phyloP scores from a whole-genome alignment of 2,113 vertebrate species.

The Riparia riparia region DNA sequence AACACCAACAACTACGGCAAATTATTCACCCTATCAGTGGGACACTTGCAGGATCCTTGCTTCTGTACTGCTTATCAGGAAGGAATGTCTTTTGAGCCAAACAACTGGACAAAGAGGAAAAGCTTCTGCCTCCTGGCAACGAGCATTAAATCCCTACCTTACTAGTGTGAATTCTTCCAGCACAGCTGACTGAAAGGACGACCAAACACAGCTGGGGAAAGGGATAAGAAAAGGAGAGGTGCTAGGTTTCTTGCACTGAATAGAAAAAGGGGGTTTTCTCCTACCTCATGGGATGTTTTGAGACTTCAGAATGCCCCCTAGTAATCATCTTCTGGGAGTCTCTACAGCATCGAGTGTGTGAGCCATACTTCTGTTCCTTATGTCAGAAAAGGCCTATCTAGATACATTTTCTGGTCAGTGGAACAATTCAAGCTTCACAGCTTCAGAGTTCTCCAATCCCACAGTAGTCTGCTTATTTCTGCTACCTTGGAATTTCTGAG shows the following conservation, averaged over 20 bases:
- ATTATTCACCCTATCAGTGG: neutral
- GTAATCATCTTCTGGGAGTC: neutral
- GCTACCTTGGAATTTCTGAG: neutral
- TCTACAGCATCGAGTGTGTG: neutral
- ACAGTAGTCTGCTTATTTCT: neutral
- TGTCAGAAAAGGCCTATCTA: neutral
- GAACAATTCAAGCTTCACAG: neutral
- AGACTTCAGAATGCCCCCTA: neutral
- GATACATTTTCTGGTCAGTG: neutral
- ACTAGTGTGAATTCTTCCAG: neutral
- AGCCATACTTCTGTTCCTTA: neutral
- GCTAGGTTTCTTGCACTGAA: neutral
- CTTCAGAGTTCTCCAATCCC: neutral
- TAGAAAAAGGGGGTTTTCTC: neutral
- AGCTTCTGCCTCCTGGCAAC: neutral
- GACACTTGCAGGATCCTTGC: neutral
- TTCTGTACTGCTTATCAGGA: neutral
- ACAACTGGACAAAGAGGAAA: neutral
- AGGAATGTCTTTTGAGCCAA: neutral
- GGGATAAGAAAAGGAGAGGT: neutral
- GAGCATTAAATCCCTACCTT: neutral
- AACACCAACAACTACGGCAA: neutral
- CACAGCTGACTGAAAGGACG: neutral
- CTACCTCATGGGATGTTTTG: neutral
- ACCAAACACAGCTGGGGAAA: neutral